A percentile compares a stretch with the other conserved stretches of the same genome.
phyloP scores from a whole-genome alignment of 2,113 vertebrate species.

The Phoxinus phoxinus region DNA sequence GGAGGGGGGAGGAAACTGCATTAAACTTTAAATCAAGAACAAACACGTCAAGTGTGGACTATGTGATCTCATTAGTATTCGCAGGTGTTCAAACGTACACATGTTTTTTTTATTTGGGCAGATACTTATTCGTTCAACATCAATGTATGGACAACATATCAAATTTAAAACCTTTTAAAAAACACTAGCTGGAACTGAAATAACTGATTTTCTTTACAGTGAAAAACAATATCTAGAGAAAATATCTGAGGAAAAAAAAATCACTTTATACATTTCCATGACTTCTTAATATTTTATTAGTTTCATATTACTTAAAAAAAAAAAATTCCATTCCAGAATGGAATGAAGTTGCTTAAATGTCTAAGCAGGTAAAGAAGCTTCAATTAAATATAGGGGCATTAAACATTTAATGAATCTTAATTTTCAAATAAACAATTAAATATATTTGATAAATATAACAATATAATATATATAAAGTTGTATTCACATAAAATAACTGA shows the following conservation, averaged over 20 bases:
- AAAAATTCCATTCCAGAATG: not conserved
- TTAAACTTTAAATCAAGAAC: slow-evolving; percentile 11
- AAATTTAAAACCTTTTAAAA: not conserved
- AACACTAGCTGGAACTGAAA: not conserved
- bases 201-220: no score
- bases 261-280: not conserved
- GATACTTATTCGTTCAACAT: not conserved
- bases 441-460: no score
- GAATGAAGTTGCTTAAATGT: not conserved
- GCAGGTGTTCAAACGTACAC: not conserved
- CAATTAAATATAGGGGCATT: not conserved
- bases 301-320: not conserved
- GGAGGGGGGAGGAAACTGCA: not conserved
- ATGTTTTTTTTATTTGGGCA: not conserved
- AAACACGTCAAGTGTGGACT: not conserved
- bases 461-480: no score
- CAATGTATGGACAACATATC: not conserved
- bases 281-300: not conserved
- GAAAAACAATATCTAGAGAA: no score
- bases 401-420: not conserved
- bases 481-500: no score
- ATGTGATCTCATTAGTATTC: not conserved
- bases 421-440: not conserved
- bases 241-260: no score
- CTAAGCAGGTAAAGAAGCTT: not conserved